Conservation (phyloP, 2,888 invertebrate genomes). For the Protodeltote pygarga region DNA sequence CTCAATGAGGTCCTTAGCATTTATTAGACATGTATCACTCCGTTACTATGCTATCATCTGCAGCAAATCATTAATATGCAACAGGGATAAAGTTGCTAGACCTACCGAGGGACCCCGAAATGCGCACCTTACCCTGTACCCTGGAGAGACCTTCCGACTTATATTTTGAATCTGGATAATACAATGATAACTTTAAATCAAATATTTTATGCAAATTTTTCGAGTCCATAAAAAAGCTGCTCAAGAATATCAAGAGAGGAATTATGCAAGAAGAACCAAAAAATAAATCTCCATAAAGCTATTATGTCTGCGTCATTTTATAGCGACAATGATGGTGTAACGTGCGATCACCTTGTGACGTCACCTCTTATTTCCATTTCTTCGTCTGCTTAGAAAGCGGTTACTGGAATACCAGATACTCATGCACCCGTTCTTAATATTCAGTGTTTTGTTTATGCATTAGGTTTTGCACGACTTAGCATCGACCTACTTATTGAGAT, state of each 20-base stretch:
- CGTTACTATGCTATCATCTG: too few relatives aligned
- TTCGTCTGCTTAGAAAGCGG: constrained; percentile 42
- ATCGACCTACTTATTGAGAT: constrained; percentile 22
- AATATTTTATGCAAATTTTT: not conserved
- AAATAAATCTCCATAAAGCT: constrained; percentile 19
- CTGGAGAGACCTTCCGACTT: too few relatives aligned
- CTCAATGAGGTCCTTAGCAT: too few relatives aligned
- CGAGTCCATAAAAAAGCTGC: not conserved
- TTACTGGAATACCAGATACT: constrained; percentile 42
- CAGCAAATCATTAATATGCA: too few relatives aligned
- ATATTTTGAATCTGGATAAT: not conserved
- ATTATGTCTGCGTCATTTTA: constrained; percentile 39
- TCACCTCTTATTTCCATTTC: constrained; percentile 44
- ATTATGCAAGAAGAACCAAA: constrained; percentile 25
- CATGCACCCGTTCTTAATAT: constrained; percentile 39
- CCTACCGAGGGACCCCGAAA: too few relatives aligned
- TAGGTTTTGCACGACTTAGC: constrained; percentile 32
- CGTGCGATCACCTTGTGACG: constrained; percentile 25
- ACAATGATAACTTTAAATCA: not conserved
- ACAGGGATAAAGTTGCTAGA: too few relatives aligned
- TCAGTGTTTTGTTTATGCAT: constrained; percentile 36
- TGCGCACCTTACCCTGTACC: too few relatives aligned
- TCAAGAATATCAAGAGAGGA: constrained; percentile 26
- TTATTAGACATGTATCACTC: too few relatives aligned
- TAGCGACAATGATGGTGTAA: constrained; percentile 39